A percentile compares a stretch with the other conserved stretches of the same genome.
Evolutionary conservation across 1,140 invertebrate genomes (phyloP).

Genomic region (Drosophila sechellia): DNA sequence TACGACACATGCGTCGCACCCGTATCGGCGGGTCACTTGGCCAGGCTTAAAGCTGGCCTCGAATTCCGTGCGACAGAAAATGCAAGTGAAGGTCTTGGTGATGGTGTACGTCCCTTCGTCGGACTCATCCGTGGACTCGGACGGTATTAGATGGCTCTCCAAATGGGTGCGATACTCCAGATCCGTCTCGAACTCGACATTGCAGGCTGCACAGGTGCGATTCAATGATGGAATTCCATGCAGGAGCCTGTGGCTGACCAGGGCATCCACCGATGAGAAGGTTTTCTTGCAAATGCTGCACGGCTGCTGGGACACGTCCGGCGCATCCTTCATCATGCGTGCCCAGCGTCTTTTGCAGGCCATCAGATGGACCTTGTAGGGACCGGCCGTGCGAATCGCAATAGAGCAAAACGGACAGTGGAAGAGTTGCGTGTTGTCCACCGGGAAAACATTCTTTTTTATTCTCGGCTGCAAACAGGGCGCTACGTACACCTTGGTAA

Average conservation of each 20-base stretch:
- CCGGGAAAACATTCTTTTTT: neutral
- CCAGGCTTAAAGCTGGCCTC: neutral
- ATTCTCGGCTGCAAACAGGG: neutral
- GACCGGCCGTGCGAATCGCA: constrained; percentile 7
- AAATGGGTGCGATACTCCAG: constrained; percentile 1
- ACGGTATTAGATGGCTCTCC: neutral
- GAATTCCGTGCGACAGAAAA: constrained; percentile 15
- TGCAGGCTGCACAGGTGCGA: neutral
- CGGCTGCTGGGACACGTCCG: neutral
- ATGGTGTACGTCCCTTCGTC: neutral
- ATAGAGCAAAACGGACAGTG: constrained; percentile 17
- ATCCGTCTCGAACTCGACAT: neutral
- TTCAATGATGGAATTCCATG: neutral
- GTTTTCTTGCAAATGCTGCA: constrained; percentile 1
- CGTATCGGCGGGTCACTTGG: constrained; percentile 8
- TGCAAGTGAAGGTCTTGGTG: constrained; percentile 9
- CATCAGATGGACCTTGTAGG: constrained; percentile 18
- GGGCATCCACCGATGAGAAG: neutral
- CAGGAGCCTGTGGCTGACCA: neutral
- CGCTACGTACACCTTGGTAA: constrained; percentile 14
- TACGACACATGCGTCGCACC: constrained; percentile 13
- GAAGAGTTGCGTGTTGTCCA: neutral
- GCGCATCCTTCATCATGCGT: neutral
- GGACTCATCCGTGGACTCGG: neutral
- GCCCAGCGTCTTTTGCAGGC: constrained; percentile 1